Evolutionary conservation across 2,797 vertebrate genomes (phyloP).

Genomic region (Danio aesculapii): DNA sequence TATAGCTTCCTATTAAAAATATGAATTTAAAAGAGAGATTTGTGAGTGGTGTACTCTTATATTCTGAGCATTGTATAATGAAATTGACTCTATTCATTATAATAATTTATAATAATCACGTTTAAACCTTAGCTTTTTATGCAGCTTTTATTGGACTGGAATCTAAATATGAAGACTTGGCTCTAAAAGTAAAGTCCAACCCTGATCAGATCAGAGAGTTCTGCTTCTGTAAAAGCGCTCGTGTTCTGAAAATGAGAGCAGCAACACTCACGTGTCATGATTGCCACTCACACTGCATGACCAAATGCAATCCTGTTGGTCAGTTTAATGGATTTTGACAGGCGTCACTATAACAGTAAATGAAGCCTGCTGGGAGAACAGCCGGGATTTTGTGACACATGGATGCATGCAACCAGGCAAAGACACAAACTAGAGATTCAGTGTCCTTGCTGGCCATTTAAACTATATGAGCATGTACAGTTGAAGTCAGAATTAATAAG

Average conservation of each 20-base stretch:
- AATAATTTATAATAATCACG: too few relatives aligned
- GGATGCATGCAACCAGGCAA: not conserved
- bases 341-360: conserved; percentile 11
- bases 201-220: not conserved
- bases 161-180: not conserved
- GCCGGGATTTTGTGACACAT: conserved; percentile 12
- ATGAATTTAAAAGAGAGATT: too few relatives aligned
- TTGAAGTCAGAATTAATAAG: too few relatives aligned
- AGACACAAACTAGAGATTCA: not conserved
- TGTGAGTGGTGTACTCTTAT: too few relatives aligned
- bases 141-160: not conserved
- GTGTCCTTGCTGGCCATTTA: not conserved
- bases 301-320: conserved; percentile 18
- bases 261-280: not conserved
- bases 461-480: not conserved
- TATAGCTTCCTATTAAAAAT: too few relatives aligned
- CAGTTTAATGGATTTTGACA: conserved; percentile 20
- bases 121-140: not conserved
- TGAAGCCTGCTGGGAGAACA: conserved; percentile 11
- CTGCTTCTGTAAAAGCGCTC: not conserved
- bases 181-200: not conserved
- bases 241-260: conserved; percentile 9
- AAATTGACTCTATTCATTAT: too few relatives aligned
- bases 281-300: not conserved
- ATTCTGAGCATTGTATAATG: too few relatives aligned